Percentiles rank a stretch among this genome's conserved stretches.
phyloP scores from a whole-genome alignment of 2,113 vertebrate genomes.

The Chloroceryle aenea region DNA sequence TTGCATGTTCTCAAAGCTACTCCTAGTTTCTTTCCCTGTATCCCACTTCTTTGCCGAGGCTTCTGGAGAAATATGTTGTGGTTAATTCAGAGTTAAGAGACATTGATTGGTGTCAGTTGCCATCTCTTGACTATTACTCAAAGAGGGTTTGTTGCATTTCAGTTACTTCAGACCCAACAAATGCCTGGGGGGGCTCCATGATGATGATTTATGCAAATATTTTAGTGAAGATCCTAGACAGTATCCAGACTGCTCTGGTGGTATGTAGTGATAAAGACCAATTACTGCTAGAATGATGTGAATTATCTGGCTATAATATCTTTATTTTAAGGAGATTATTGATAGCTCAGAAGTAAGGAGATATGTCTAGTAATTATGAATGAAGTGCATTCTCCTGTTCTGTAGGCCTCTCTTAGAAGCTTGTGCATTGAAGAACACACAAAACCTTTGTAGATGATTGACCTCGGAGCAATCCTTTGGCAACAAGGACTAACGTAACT shows the following conservation, averaged over 20 bases:
- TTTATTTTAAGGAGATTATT: not conserved
- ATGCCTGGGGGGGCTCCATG: not conserved
- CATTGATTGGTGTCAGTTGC: not conserved
- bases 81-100: not conserved
- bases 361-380: not conserved
- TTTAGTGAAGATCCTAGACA: slow-evolving; percentile 5
- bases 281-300: not conserved
- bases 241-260: not conserved
- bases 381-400: not conserved
- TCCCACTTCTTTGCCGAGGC: not conserved
- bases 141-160: not conserved
- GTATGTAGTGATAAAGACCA: slow-evolving; percentile 30
- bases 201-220: slow-evolving; percentile 36
- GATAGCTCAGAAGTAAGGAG: not conserved
- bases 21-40: not conserved
- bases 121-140: not conserved
- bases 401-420: not conserved
- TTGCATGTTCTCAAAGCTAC: not conserved
- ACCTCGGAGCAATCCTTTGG: not conserved
- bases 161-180: slow-evolving; percentile 8
- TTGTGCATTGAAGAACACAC: not conserved
- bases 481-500: not conserved
- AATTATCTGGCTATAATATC: not conserved
- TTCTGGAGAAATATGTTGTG: not conserved
- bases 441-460: not conserved